Percentiles rank a stretch among this genome's conserved stretches.
Conservation (phyloP, 2,797 vertebrate genomes). For the Sardinella longiceps region DNA sequence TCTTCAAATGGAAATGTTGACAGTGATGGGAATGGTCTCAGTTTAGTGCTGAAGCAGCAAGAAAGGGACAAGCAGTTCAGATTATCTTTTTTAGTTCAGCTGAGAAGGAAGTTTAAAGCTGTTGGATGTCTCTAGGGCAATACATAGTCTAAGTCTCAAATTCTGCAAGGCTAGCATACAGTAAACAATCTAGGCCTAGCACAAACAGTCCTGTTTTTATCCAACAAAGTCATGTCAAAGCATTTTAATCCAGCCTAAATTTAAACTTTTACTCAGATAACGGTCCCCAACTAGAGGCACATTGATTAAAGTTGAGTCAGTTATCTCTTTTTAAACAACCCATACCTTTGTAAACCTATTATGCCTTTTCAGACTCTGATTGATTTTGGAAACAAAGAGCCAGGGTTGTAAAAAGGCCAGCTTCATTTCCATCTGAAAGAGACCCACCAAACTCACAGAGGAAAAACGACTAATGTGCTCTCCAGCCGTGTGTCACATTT, state of each 20-base stretch:
- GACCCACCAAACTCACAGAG: not conserved
- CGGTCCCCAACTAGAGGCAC: not conserved
- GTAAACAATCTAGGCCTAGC: not conserved
- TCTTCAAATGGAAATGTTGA: not conserved
- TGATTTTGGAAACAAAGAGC: not conserved
- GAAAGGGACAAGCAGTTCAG: slow-evolving; percentile 9
- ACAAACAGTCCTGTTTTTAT: not conserved
- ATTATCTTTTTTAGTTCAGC: not conserved
- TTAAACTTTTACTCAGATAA: not conserved
- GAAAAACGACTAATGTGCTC: not conserved
- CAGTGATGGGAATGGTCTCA: not conserved
- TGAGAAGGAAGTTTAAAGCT: not conserved
- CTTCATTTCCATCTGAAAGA: slow-evolving; percentile 18
- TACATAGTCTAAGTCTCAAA: not conserved
- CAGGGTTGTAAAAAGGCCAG: not conserved
- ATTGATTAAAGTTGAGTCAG: not conserved
- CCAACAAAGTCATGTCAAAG: not conserved
- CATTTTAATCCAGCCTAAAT: not conserved
- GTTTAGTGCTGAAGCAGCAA: not conserved
- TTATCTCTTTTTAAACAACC: slow-evolving; percentile 23
- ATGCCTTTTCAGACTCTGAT: not conserved
- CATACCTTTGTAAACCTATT: not conserved
- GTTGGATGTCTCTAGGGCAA: not conserved
- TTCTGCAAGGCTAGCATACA: not conserved
- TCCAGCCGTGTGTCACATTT: slow-evolving; percentile 3